Evolutionary conservation across 2,888 invertebrate genomes (phyloP).

Genomic region (Ceriagrion tenellum): DNA sequence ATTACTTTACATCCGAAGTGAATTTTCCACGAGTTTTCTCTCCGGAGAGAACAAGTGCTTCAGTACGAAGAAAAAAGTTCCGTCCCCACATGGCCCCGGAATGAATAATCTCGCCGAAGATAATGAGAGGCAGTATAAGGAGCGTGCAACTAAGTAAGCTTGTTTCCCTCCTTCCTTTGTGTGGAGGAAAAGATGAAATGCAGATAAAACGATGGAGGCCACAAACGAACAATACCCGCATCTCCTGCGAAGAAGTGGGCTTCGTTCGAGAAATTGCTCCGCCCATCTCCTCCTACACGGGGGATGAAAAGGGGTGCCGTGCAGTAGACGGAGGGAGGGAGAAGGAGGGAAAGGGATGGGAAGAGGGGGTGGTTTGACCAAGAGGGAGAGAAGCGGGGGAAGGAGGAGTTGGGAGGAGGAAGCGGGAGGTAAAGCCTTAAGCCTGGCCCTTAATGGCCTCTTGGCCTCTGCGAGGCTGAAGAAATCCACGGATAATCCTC

Average conservation of each 20-base stretch:
- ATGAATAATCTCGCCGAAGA: neutral
- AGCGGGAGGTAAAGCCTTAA: neutral
- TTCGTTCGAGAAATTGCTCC: neutral
- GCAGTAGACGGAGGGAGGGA: neutral
- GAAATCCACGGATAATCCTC: conserved; percentile 49
- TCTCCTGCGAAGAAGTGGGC: neutral
- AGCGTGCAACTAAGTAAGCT: neutral
- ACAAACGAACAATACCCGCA: neutral
- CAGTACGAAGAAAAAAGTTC: neutral
- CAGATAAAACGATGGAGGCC: neutral
- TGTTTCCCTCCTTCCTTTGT: neutral
- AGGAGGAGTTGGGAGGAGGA: no score
- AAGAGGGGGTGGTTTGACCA: neutral
- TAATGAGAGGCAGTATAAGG: neutral
- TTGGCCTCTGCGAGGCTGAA: neutral
- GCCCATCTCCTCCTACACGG: neutral
- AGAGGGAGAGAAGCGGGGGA: neutral
- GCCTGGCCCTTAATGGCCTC: conserved; percentile 6
- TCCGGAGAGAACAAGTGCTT: neutral
- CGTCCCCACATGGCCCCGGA: neutral
- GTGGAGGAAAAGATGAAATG: neutral
- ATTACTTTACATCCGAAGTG: neutral
- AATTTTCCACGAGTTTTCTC: neutral
- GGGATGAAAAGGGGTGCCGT: neutral
- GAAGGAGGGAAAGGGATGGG: neutral